A percentile compares a stretch with the other conserved stretches of the same genome.
Conservation (phyloP, 2,888 invertebrate genomes). For the Emmelina monodactyla region DNA sequence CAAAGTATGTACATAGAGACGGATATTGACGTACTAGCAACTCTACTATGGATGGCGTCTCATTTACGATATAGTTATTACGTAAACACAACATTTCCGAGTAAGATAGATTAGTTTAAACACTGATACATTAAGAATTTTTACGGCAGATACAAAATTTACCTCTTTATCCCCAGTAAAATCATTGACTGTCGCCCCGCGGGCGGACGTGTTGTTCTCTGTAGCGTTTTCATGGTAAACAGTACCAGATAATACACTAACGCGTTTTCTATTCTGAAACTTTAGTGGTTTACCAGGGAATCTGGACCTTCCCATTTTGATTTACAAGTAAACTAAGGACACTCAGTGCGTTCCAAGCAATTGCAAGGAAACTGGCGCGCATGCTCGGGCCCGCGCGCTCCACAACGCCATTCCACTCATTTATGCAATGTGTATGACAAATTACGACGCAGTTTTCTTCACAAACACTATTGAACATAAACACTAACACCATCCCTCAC, state of each 20-base stretch:
- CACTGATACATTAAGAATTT: no score
- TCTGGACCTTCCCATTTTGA: conserved; percentile 81
- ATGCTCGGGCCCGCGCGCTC: conserved; percentile 65
- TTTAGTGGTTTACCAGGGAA: conserved; percentile 90
- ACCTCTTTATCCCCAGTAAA: conserved; percentile 62
- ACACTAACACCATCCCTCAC: conserved; percentile 50
- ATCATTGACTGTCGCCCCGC: conserved; percentile 50
- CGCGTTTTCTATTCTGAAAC: conserved; percentile 85
- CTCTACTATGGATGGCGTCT: background rate
- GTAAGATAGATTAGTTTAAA: no score
- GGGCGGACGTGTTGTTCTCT: conserved; percentile 51
- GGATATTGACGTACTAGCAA: conserved; percentile 20
- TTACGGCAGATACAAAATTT: no score
- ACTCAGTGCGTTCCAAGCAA: conserved; percentile 61
- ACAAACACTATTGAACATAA: conserved; percentile 43
- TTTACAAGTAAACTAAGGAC: conserved; percentile 62
- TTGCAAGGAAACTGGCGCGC: conserved; percentile 61
- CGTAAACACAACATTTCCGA: conserved; percentile 53
- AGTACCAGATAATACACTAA: conserved; percentile 77
- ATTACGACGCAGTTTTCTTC: conserved; percentile 61
- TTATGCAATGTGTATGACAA: conserved; percentile 60
- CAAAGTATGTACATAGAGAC: conserved; percentile 32
- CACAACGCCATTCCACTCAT: conserved; percentile 65
- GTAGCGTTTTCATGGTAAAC: conserved; percentile 59
- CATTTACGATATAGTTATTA: conserved; percentile 41